These are phyloP conservation scores for Acromyrmex charruanus DNA, from an alignment of 1,140 invertebrate genomes.

Conservation along the genomic window DNA sequence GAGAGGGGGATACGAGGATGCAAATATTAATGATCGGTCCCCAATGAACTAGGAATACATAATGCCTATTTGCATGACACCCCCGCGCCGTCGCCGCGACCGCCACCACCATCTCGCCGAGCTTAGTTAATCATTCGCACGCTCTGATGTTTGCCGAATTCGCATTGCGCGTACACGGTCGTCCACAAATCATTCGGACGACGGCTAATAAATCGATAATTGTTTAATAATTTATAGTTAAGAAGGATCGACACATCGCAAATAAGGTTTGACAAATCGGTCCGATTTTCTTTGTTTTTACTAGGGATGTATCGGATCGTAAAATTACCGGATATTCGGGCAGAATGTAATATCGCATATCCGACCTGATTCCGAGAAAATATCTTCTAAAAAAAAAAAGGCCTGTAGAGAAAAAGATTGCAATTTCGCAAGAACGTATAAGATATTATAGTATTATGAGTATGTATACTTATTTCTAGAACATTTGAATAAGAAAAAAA, in stretches of 20 bases:
- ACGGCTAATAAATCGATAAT: slow-evolving; percentile 69
- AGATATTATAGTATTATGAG: too few species aligned
- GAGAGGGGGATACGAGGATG: slow-evolving; percentile 33
- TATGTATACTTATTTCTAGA: too few species aligned
- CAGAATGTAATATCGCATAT: too few species aligned
- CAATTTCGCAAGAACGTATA: too few species aligned
- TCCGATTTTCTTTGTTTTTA: neutral
- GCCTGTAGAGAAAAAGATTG: too few species aligned
- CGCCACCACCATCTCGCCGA: slow-evolving; percentile 31
- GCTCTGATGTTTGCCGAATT: slow-evolving; percentile 74
- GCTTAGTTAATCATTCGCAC: slow-evolving; percentile 77
- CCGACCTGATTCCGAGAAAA: too few species aligned
- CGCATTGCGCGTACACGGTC: slow-evolving; percentile 64
- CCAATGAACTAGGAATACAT: slow-evolving; percentile 77
- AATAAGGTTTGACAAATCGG: slow-evolving; percentile 25
- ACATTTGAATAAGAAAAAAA: too few species aligned
- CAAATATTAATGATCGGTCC: slow-evolving; percentile 77
- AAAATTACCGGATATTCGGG: too few species aligned
- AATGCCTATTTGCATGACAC: slow-evolving; percentile 75
- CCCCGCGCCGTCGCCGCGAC: slow-evolving; percentile 42
- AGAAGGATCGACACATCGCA: slow-evolving; percentile 16
- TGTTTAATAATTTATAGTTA: slow-evolving; percentile 59
- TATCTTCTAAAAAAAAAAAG: too few species aligned
- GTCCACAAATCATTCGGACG: slow-evolving; percentile 65
- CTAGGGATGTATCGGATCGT: neutral